phyloP scores from a whole-genome alignment of 1,140 invertebrate species.

The Eumaeus atala region DNA sequence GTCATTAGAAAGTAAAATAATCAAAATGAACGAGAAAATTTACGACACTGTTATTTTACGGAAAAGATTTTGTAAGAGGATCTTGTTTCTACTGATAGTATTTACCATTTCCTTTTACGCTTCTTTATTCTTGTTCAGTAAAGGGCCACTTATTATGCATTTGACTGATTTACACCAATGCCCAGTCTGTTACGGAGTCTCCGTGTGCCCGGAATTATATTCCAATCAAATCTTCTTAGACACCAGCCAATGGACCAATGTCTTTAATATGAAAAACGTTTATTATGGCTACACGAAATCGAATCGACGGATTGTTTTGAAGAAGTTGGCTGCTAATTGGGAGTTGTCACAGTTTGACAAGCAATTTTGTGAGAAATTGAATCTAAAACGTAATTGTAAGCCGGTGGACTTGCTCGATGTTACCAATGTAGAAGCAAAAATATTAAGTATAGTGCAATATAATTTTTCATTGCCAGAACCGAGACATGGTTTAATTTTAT shows the following conservation, averaged over 20 bases:
- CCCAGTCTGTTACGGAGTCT: conserved; percentile 56
- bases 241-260: conserved; percentile 33
- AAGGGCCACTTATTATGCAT: conserved; percentile 46
- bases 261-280: conserved; percentile 62
- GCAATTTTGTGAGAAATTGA: conserved; percentile 45
- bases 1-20: no score
- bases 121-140: conserved; percentile 50
- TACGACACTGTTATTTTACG: conserved; percentile 43
- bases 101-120: conserved; percentile 47
- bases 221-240: conserved; percentile 51
- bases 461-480: conserved; percentile 50
- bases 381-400: conserved; percentile 42
- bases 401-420: conserved; percentile 42
- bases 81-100: conserved; percentile 29
- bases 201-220: conserved; percentile 58
- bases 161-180: conserved; percentile 52
- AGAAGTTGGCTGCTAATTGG: conserved; percentile 56
- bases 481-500: conserved; percentile 49
- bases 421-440: conserved; percentile 46
- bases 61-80: conserved; percentile 47
- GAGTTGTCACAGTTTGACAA: conserved; percentile 51
- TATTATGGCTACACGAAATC: conserved; percentile 57
- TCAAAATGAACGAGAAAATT: conserved; percentile 37
- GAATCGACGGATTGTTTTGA: conserved; percentile 46
- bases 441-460: conserved; percentile 43